Percentiles rank a stretch among this genome's conserved stretches.
Conservation (phyloP, 2,888 invertebrate genomes). For the Stenoptilia bipunctidactyla region DNA sequence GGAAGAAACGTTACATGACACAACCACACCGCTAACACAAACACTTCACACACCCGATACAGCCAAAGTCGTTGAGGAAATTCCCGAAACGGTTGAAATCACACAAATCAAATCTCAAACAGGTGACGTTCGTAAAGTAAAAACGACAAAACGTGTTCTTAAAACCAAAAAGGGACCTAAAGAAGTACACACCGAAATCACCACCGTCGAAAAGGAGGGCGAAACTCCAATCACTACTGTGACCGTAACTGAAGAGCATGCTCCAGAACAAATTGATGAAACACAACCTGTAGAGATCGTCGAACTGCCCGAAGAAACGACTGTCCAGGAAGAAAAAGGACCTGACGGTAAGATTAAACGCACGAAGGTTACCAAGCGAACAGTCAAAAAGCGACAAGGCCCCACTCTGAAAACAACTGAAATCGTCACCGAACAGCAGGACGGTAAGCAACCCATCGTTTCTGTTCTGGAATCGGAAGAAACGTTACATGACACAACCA, state of each 20-base stretch:
- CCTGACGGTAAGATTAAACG: conserved; percentile 21
- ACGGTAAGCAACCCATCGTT: conserved; percentile 21
- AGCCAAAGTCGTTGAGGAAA: conserved; percentile 21
- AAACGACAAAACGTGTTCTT: conserved; percentile 32
- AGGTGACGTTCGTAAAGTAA: conserved; percentile 27
- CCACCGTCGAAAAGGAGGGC: conserved; percentile 45
- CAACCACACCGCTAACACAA: conserved; percentile 16
- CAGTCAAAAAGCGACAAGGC: conserved; percentile 27
- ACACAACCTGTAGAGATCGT: conserved; percentile 16
- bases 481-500: conserved; percentile 11
- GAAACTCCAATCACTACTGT: conserved; percentile 34
- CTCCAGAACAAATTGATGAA: conserved; percentile 17
- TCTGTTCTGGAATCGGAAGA: conserved; percentile 20
- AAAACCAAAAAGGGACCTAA: conserved; percentile 50
- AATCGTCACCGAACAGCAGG: conserved; percentile 18
- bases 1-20: conserved; percentile 29
- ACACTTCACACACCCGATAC: conserved; percentile 15
- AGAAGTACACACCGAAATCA: conserved; percentile 49
- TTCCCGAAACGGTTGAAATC: conserved; percentile 16
- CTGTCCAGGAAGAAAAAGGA: conserved; percentile 32
- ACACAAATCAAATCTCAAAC: conserved; percentile 17
- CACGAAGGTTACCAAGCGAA: conserved; percentile 24
- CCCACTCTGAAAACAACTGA: conserved; percentile 22
- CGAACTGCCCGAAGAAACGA: conserved; percentile 24
- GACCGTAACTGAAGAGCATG: conserved; percentile 24